Percentiles rank a stretch among this genome's conserved stretches.
phyloP scores from a whole-genome alignment of 2,888 invertebrate genomes.

The Pollenia amentaria region DNA sequence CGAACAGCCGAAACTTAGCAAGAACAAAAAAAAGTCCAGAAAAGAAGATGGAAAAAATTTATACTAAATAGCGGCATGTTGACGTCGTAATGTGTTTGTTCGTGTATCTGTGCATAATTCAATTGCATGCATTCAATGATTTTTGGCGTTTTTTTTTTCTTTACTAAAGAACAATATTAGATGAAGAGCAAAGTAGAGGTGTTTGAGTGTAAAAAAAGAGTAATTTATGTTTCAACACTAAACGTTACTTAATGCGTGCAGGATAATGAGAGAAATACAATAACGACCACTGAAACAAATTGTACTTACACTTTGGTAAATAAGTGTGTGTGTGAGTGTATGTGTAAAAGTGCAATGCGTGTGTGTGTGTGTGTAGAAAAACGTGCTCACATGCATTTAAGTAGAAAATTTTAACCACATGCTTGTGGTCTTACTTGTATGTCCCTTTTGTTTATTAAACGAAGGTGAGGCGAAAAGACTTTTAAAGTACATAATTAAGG shows the following conservation, averaged over 20 bases:
- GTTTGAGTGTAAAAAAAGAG: constrained; percentile 26
- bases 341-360: constrained; percentile 30
- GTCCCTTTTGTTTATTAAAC: constrained; percentile 25
- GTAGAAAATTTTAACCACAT: constrained; percentile 55
- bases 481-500: not conserved
- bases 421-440: constrained; percentile 29
- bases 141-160: constrained; percentile 15
- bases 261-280: constrained; percentile 27
- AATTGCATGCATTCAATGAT: constrained; percentile 55
- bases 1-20: constrained; percentile 31
- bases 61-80: constrained; percentile 69
- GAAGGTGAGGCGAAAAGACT: not conserved
- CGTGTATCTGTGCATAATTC: constrained; percentile 24
- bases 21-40: constrained; percentile 6
- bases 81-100: constrained; percentile 50
- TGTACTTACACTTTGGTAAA: constrained; percentile 5
- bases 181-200: constrained; percentile 5
- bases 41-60: not conserved
- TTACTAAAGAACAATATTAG: not conserved
- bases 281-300: not conserved
- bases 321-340: not conserved
- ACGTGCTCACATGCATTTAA: constrained; percentile 70
- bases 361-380: constrained; percentile 38
- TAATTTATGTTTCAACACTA: constrained; percentile 55
- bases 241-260: constrained; percentile 68